Percentiles rank a stretch among this genome's conserved stretches.
Conservation (phyloP, 2,888 invertebrate species). For the Cheilosia vernalis region DNA sequence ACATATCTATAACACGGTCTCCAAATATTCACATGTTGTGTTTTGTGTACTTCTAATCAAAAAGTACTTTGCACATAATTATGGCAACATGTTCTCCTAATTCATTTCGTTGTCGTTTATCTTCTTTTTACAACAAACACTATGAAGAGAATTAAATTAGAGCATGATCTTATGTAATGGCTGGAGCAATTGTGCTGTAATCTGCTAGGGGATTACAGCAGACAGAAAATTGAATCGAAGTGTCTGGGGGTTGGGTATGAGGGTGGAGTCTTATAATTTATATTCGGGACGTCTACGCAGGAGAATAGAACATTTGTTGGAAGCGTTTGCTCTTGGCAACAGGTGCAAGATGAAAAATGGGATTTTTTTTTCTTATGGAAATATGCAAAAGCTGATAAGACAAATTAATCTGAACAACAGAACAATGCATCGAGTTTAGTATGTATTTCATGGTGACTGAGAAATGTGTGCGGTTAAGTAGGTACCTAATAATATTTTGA, state of each 20-base stretch:
- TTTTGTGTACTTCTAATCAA: slow-evolving; percentile 21
- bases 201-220: slow-evolving; percentile 48
- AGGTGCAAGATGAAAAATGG: slow-evolving; percentile 27
- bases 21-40: background rate
- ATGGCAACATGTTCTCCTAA: slow-evolving; percentile 37
- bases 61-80: slow-evolving; percentile 51
- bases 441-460: background rate
- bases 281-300: slow-evolving; percentile 29
- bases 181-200: slow-evolving; percentile 54
- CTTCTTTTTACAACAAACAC: background rate
- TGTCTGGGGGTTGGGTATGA: slow-evolving; percentile 4
- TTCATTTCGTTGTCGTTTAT: slow-evolving; percentile 33
- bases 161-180: slow-evolving; percentile 58
- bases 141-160: slow-evolving; percentile 44
- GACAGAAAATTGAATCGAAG: slow-evolving; percentile 53
- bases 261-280: slow-evolving; percentile 35
- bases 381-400: slow-evolving; percentile 23
- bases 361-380: background rate
- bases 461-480: background rate
- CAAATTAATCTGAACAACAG: slow-evolving; percentile 24
- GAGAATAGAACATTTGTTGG: slow-evolving; percentile 15
- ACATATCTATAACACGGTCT: background rate
- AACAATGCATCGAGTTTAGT: slow-evolving; percentile 4
- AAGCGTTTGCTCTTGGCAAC: slow-evolving; percentile 17
- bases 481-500: too few species aligned